Percentiles rank a stretch among this genome's conserved stretches.
Conservation (phyloP, 2,888 invertebrate species). For the Byasa hedistus region DNA sequence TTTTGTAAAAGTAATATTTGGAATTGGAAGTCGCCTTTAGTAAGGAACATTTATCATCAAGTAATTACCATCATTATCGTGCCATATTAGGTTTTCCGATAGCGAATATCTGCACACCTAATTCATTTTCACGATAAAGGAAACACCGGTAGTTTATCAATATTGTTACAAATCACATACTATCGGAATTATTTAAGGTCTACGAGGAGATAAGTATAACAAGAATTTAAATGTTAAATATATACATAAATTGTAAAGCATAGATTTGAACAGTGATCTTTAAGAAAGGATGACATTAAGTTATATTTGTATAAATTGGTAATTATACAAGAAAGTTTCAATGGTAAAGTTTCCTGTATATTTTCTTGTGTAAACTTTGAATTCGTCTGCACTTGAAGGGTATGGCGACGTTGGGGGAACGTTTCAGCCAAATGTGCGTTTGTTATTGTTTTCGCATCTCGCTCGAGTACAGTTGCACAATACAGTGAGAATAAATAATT, state of each 20-base stretch:
- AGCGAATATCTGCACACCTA: neutral
- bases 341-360: too few relatives aligned
- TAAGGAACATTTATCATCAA: neutral
- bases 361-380: too few relatives aligned
- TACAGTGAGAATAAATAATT: neutral
- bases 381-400: too few relatives aligned
- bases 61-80: neutral
- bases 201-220: too few relatives aligned
- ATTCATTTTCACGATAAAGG: neutral
- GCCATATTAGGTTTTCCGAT: neutral
- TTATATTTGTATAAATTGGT: neutral
- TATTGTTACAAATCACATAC: neutral
- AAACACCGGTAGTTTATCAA: neutral
- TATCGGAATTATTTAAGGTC: too few relatives aligned
- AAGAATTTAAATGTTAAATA: too few relatives aligned
- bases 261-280: too few relatives aligned
- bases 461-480: neutral
- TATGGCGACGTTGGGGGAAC: too few relatives aligned
- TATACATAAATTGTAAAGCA: too few relatives aligned
- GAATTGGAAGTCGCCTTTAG: neutral
- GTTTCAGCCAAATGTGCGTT: neutral
- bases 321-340: too few relatives aligned
- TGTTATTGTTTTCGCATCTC: neutral
- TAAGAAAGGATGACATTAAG: too few relatives aligned
- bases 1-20: too few relatives aligned